These are phyloP conservation scores for Tinea semifulvella DNA, from an alignment of 2,888 invertebrate genomes.

Conservation along the genomic window DNA sequence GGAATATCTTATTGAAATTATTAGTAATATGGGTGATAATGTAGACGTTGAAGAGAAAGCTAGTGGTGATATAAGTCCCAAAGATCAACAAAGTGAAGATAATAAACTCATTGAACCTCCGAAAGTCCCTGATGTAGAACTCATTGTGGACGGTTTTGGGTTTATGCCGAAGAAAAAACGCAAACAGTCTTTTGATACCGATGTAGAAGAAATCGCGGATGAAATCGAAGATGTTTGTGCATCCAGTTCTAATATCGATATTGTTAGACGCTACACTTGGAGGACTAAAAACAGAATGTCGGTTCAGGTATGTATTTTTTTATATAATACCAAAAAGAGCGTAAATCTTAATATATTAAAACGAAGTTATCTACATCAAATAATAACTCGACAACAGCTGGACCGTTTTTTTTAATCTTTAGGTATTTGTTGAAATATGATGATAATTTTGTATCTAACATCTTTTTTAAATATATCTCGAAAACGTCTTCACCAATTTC, in stretches of 20 bases:
- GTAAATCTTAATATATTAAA: too few relatives aligned
- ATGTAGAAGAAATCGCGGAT: slow-evolving; percentile 21
- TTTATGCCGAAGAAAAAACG: slow-evolving; percentile 37
- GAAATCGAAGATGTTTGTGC: slow-evolving; percentile 36
- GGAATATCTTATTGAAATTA: background rate
- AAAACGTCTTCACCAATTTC: too few relatives aligned
- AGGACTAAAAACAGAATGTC: slow-evolving; percentile 71
- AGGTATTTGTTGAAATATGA: too few relatives aligned
- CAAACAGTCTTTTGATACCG: background rate
- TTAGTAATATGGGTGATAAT: background rate
- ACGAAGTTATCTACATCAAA: too few relatives aligned
- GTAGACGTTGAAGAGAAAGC: slow-evolving; percentile 26
- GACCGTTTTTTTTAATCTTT: too few relatives aligned
- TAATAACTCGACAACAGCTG: too few relatives aligned
- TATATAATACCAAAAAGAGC: too few relatives aligned
- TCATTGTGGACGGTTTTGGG: slow-evolving; percentile 59
- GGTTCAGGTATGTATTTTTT: slow-evolving; percentile 51
- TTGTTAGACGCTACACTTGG: slow-evolving; percentile 72
- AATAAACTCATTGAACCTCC: slow-evolving; percentile 25
- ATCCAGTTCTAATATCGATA: slow-evolving; percentile 48
- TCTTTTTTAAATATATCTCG: too few relatives aligned
- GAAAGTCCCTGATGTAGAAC: slow-evolving; percentile 43
- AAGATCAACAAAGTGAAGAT: slow-evolving; percentile 21
- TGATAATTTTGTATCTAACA: too few relatives aligned
- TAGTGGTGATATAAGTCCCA: slow-evolving; percentile 29